Evolutionary conservation across 2,797 vertebrate genomes (phyloP), one percentile per base, ranked within the genome.

Genomic region (Parotocinclus haroldoi): DNA sequence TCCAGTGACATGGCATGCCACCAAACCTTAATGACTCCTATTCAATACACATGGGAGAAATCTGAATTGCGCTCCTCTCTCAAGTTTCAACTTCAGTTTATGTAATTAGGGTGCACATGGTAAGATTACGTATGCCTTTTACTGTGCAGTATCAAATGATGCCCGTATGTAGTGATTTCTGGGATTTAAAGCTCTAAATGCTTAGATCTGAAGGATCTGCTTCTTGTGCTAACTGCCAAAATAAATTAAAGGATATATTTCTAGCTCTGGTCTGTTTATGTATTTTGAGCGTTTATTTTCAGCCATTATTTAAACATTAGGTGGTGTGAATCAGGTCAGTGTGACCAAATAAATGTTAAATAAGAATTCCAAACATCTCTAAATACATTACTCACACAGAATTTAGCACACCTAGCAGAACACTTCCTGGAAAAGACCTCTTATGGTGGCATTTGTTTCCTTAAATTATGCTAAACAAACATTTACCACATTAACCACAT

Each of bases 401-500:
- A 27, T 27, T 27, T 27, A 27, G 27, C 80, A 76, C 77, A 76
- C 38, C 45, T 17, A 40, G 40, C 39, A 59, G 12, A 76, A 69
- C 74, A 66, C 54, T 13, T 45, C 55, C 27, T 55, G 1, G 69
- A 62, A 7, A 50, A 51, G 55, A 68, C 56, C 18, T 27, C 57
- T 72, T 77, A 66, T 63, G 9, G 71, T 54, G 9, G 13, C 9
- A 54, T 19, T 50, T 49, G 56, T 66, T 63, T 63, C 72, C 66
- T 56, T 53, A 74, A 80, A 82, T 74, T 75, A 40, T 13, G 12
- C 46, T 62, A 58, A 13, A 50, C 60, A 63, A 56, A 68, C 63
- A 61, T 67, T 76, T 42, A 64, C 8, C 40, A n/a, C n/a, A n/a
- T n/a, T n/a, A n/a, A n/a, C n/a, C n/a, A n/a, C 40, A 27, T 5